These are phyloP conservation scores for Cephus runcator DNA, from an alignment of 2,888 invertebrate genomes.

Conservation along the genomic window DNA sequence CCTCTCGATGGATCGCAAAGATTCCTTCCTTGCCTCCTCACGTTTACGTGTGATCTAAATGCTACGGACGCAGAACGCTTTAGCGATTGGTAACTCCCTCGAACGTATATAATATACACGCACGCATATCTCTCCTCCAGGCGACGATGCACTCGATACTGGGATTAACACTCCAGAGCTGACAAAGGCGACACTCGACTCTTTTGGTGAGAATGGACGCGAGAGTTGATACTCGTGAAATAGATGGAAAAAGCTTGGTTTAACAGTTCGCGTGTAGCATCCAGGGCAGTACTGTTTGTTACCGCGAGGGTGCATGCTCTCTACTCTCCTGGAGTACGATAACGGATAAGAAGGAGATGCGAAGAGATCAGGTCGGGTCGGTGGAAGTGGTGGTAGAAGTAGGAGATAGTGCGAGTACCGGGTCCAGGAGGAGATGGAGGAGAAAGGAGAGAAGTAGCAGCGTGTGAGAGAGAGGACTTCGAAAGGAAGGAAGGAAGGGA, in stretches of 20 bases:
- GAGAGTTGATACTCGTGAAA: neutral
- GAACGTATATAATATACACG: neutral
- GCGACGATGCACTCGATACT: neutral
- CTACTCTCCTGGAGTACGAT: neutral
- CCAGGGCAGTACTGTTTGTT: neutral
- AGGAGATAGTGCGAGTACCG: neutral
- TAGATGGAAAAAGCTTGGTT: neutral
- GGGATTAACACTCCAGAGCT: neutral
- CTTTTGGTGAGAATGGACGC: neutral
- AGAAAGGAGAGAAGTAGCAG: slow-evolving; percentile 9
- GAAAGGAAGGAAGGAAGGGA: slow-evolving; percentile 9
- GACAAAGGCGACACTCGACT: neutral
- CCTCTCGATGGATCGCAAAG: neutral
- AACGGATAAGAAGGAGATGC: neutral
- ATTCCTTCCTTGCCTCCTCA: neutral
- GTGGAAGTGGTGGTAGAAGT: neutral
- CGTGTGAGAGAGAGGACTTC: slow-evolving; percentile 5
- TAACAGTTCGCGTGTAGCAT: neutral
- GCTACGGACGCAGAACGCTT: neutral
- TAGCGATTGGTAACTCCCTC: neutral
- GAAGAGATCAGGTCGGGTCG: neutral
- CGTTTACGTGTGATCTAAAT: neutral
- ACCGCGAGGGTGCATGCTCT: neutral
- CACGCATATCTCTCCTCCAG: neutral
- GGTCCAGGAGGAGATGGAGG: slow-evolving; percentile 4